A percentile compares a stretch with the other conserved stretches of the same genome.
Conservation (phyloP, 1,140 invertebrate species). For the Plutomurus gul region DNA sequence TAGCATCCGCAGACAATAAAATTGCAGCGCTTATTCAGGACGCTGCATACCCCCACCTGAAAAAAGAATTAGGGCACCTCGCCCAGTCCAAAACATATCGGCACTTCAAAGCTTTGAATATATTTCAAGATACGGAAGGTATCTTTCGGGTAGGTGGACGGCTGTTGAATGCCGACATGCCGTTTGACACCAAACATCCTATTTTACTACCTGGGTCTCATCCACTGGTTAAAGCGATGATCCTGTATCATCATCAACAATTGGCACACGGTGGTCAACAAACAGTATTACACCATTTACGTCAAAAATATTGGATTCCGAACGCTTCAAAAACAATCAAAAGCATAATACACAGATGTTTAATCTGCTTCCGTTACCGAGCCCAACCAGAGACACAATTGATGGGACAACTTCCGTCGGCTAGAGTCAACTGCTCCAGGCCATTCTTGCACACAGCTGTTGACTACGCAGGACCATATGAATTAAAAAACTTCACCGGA, state of each 20-base stretch:
- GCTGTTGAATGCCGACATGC: background rate
- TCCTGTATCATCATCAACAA: background rate
- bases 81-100: too few relatives aligned
- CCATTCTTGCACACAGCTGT: constrained; percentile 57
- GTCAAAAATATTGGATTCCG: background rate
- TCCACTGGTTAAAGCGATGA: background rate
- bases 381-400: background rate
- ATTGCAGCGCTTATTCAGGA: too few relatives aligned
- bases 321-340: background rate
- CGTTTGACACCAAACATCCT: background rate
- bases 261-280: background rate
- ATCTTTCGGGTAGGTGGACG: background rate
- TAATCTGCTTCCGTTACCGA: constrained; percentile 2
- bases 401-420: background rate
- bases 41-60: too few relatives aligned
- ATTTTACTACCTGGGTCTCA: background rate
- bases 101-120: too few relatives aligned
- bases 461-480: constrained; percentile 58
- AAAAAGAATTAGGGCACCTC: too few relatives aligned
- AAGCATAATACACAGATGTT: constrained; percentile 12
- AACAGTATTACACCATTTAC: background rate
- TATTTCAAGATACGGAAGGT: background rate
- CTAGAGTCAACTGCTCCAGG: background rate
- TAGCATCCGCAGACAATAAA: too few relatives aligned
- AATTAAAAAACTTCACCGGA: constrained; percentile 49